Evolutionary conservation across 37 sponge, comb jelly and placozoan genomes (phyloP).

Genomic region (Aplysina aerophoba): DNA sequence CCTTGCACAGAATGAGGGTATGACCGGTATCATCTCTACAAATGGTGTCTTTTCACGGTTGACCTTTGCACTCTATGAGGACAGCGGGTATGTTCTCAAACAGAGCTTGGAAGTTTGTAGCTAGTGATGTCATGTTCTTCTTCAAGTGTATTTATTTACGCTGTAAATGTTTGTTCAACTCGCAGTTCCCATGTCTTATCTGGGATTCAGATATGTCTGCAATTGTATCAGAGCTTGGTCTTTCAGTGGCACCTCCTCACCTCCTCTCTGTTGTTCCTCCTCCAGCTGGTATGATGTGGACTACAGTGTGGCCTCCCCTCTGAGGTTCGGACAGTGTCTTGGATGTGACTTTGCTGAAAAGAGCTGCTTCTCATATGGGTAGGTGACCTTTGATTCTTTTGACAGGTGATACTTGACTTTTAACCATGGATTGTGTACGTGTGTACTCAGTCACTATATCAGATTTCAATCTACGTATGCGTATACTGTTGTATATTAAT

Average conservation of each 20-base stretch:
- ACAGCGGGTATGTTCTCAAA: conserved; percentile 62
- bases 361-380: conserved; percentile 51
- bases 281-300: conserved; percentile 70
- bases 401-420: too few relatives aligned
- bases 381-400: too few relatives aligned
- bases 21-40: conserved; percentile 72
- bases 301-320: conserved; percentile 48
- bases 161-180: neutral
- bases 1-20: conserved; percentile 78
- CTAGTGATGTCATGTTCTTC: neutral
- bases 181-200: too few relatives aligned
- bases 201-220: too few relatives aligned
- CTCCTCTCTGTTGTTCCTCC: neutral
- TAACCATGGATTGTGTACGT: too few relatives aligned
- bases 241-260: too few relatives aligned
- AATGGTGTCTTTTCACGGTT: conserved; percentile 70
- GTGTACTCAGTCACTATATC: too few relatives aligned
- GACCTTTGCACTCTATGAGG: conserved; percentile 69
- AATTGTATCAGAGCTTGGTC: too few relatives aligned
- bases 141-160: neutral
- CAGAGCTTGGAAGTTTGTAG: neutral
- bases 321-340: conserved; percentile 57
- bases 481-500: too few relatives aligned
- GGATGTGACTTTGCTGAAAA: conserved; percentile 63
- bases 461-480: too few relatives aligned